A percentile compares a stretch with the other conserved stretches of the same genome.
These are phyloP conservation scores for Parnassius mnemosyne DNA, from an alignment of 2,888 invertebrate genomes.

Conservation along the genomic window DNA sequence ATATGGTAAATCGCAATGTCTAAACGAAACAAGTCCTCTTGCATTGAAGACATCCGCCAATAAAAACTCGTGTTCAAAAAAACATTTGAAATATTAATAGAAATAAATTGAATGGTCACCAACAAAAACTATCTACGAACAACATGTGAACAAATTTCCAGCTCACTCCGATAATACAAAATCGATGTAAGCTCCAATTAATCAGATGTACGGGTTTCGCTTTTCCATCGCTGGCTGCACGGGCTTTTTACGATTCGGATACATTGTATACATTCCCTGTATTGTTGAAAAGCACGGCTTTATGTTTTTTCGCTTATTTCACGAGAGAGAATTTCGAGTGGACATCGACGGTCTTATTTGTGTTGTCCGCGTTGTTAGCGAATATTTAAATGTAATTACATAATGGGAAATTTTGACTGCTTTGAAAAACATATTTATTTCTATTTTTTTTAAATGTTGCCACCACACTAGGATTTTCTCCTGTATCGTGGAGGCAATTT, in stretches of 20 bases:
- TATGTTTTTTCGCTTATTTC: slow-evolving; percentile 30
- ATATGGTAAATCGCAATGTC: too few relatives aligned
- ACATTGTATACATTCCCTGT: slow-evolving; percentile 31
- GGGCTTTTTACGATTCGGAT: slow-evolving; percentile 34
- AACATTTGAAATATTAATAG: neutral
- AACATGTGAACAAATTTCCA: slow-evolving; percentile 29
- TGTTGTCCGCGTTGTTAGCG: slow-evolving; percentile 2
- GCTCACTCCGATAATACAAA: slow-evolving; percentile 48
- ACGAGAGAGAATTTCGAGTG: neutral
- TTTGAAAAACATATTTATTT: too few relatives aligned
- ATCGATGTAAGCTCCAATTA: slow-evolving; percentile 61
- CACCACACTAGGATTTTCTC: too few relatives aligned
- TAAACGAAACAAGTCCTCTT: too few relatives aligned
- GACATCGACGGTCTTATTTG: neutral
- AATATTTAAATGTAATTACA: neutral
- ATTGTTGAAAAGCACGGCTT: slow-evolving; percentile 32
- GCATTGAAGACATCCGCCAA: too few relatives aligned
- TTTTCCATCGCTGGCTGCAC: slow-evolving; percentile 31
- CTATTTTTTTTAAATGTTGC: too few relatives aligned
- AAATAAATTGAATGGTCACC: neutral
- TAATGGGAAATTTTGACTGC: neutral
- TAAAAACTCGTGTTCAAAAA: too few relatives aligned
- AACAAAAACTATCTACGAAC: slow-evolving; percentile 10
- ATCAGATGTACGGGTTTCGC: slow-evolving; percentile 43
- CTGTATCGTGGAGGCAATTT: too few relatives aligned